Conservation (phyloP, 1,140 invertebrate species). For the Oreohelix idahoensis region DNA sequence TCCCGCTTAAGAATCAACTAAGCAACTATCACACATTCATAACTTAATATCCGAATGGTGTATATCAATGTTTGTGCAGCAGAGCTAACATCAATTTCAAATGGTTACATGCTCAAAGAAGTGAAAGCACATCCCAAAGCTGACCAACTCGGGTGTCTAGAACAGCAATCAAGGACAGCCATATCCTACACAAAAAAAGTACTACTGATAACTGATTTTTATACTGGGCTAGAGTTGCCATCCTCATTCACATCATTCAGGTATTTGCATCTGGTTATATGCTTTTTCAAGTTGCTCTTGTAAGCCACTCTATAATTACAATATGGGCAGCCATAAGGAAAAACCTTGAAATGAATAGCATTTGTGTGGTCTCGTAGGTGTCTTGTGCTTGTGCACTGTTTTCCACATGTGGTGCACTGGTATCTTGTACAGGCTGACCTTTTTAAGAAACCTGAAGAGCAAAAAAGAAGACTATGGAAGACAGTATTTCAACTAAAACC, state of each 20-base stretch:
- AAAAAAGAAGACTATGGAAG: constrained; percentile 18
- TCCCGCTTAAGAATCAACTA: too few species aligned
- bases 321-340: constrained; percentile 18
- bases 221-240: not conserved
- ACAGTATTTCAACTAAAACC: not conserved
- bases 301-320: constrained; percentile 20
- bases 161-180: too few species aligned
- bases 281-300: constrained; percentile 20
- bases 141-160: too few species aligned
- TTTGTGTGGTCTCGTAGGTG: constrained; percentile 29
- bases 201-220: not conserved
- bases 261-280: constrained; percentile 4
- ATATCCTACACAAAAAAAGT: too few species aligned
- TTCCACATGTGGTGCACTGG: constrained; percentile 13
- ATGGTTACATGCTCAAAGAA: too few species aligned
- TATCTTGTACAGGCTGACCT: not conserved
- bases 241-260: not conserved
- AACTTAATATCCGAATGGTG: too few species aligned
- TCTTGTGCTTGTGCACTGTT: constrained; percentile 12
- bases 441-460: constrained; percentile 24
- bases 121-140: too few species aligned
- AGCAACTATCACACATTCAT: too few species aligned
- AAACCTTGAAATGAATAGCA: constrained; percentile 26
- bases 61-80: too few species aligned
- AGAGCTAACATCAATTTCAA: too few species aligned